These are phyloP conservation scores for Ataeniobius toweri DNA, from an alignment of 2,797 vertebrate species.

Conservation along the genomic window DNA sequence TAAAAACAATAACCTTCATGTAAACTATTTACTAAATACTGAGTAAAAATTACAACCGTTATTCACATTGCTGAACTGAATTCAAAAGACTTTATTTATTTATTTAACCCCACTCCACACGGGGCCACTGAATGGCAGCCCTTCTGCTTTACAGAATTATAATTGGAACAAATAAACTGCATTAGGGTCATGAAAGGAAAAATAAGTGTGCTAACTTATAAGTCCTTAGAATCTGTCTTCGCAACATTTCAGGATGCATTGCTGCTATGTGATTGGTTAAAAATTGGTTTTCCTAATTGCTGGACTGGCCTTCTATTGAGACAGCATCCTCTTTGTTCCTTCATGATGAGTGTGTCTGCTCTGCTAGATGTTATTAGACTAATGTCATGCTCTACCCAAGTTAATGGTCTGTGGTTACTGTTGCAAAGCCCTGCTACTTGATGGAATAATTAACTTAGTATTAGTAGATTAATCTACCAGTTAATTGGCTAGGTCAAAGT, in stretches of 20 bases:
- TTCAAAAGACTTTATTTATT: too few species aligned
- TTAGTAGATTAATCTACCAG: slow-evolving; percentile 72
- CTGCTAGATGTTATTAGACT: slow-evolving; percentile 56
- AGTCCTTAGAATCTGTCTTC: slow-evolving; percentile 15
- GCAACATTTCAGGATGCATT: slow-evolving; percentile 12
- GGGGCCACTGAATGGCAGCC: slow-evolving; percentile 14
- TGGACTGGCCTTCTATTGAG: slow-evolving; percentile 15
- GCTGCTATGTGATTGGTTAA: slow-evolving; percentile 33
- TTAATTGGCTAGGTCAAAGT: slow-evolving; percentile 65
- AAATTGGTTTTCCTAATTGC: slow-evolving; percentile 28
- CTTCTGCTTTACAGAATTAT: slow-evolving; percentile 25
- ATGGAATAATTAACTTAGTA: slow-evolving; percentile 71
- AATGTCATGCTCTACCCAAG: slow-evolving; percentile 44
- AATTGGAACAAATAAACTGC: slow-evolving; percentile 35
- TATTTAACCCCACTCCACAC: too few species aligned
- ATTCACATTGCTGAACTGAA: too few species aligned
- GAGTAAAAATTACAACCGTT: too few species aligned
- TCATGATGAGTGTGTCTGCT: slow-evolving; percentile 61
- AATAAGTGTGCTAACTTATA: neutral
- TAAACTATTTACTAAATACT: too few species aligned
- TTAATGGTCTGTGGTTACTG: slow-evolving; percentile 67
- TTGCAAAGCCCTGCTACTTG: slow-evolving; percentile 57
- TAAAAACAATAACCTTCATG: too few species aligned
- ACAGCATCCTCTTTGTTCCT: slow-evolving; percentile 32
- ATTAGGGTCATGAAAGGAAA: slow-evolving; percentile 11